Conservation (phyloP, 1,140 invertebrate genomes). For the Caenorhabditis latens region DNA sequence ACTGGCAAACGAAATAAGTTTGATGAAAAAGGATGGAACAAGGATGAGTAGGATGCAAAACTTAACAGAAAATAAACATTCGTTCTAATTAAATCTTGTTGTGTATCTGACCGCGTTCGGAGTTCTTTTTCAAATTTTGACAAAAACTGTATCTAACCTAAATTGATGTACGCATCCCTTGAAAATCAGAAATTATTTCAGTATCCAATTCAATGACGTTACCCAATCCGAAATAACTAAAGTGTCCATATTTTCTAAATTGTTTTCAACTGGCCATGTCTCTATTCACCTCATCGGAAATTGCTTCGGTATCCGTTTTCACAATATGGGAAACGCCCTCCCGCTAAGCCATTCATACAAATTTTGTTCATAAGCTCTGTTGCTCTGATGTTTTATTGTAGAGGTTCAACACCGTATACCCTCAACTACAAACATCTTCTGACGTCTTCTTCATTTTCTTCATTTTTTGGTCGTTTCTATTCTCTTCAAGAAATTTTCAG, state of each 20-base stretch:
- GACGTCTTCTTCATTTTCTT: not conserved
- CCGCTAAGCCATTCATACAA: not conserved
- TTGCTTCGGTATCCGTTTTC: conserved; percentile 18
- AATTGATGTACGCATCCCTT: too few species aligned
- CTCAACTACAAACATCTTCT: conserved; percentile 1
- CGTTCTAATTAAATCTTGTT: too few species aligned
- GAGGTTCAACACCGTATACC: not conserved
- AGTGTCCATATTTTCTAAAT: not conserved
- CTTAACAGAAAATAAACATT: too few species aligned
- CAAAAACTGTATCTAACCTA: too few species aligned
- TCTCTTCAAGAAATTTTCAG: not conserved
- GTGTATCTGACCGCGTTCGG: too few species aligned
- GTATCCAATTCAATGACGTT: not conserved
- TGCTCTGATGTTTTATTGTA: not conserved
- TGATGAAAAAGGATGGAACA: too few species aligned
- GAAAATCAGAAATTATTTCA: too few species aligned
- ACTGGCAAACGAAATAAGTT: too few species aligned
- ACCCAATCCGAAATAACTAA: too few species aligned
- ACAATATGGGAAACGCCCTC: not conserved
- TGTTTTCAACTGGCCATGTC: not conserved
- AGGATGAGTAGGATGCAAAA: too few species aligned
- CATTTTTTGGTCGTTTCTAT: not conserved
- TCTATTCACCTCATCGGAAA: not conserved
- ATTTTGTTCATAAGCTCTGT: not conserved
- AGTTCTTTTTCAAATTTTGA: too few species aligned